A percentile compares a stretch with the other conserved stretches of the same genome.
phyloP scores from a whole-genome alignment of 2,888 invertebrate genomes.

The Linnaemya vulpina region DNA sequence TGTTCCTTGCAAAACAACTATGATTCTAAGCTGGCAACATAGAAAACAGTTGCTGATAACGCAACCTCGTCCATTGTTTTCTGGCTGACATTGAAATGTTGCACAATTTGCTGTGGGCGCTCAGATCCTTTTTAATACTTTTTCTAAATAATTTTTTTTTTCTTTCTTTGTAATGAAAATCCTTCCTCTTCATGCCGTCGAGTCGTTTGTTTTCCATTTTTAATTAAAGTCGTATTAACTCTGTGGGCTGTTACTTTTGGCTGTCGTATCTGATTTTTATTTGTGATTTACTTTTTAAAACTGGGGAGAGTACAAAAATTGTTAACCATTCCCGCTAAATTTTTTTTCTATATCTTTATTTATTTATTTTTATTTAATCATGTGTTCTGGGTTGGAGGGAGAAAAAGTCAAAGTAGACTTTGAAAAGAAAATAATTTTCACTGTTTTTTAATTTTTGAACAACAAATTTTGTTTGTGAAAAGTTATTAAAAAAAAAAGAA shows the following conservation, averaged over 20 bases:
- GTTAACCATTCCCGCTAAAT: background rate
- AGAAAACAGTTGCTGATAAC: conserved; percentile 31
- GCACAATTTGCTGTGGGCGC: conserved; percentile 58
- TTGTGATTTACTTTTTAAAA: background rate
- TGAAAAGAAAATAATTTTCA: too few species aligned
- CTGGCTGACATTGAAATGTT: conserved; percentile 70
- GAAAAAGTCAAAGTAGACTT: too few species aligned
- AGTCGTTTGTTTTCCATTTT: conserved; percentile 6
- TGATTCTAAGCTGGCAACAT: conserved; percentile 40
- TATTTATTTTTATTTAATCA: too few species aligned
- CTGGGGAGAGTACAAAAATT: background rate
- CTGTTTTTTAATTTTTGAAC: too few species aligned
- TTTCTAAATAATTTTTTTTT: conserved; percentile 12
- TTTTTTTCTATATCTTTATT: background rate
- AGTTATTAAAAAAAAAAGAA: too few species aligned
- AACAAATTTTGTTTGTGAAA: too few species aligned
- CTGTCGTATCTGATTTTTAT: conserved; percentile 7
- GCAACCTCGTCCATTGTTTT: conserved; percentile 67
- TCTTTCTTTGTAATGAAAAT: background rate
- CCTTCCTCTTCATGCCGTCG: background rate
- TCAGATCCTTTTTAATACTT: conserved; percentile 46
- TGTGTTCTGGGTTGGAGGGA: too few species aligned
- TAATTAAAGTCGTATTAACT: conserved; percentile 55
- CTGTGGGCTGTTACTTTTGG: conserved; percentile 50
- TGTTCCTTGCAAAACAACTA: conserved; percentile 15